phyloP scores from a whole-genome alignment of 2,888 invertebrate species.

The Lithophane ornitopus region DNA sequence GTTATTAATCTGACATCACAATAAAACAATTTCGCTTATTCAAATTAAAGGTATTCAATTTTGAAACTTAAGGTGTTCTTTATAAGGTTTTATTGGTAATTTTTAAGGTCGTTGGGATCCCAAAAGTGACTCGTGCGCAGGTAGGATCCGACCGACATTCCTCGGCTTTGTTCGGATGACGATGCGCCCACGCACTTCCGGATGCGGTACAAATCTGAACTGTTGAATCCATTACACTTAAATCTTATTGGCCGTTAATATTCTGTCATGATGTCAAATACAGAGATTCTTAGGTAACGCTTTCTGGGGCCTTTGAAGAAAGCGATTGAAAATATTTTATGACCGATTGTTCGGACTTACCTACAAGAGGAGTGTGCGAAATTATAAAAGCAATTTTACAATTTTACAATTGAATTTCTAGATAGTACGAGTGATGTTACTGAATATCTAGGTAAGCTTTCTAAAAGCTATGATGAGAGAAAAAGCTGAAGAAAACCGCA shows the following conservation, averaged over 20 bases:
- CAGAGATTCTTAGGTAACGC: conserved; percentile 24
- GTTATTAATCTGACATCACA: conserved; percentile 33
- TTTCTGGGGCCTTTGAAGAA: conserved; percentile 23
- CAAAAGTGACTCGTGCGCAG: conserved; percentile 73
- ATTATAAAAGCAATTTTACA: too few relatives aligned
- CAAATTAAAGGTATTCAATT: conserved; percentile 21
- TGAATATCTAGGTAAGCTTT: not conserved
- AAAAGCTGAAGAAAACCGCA: not conserved
- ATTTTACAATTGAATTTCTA: not conserved
- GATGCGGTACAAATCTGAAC: conserved; percentile 77
- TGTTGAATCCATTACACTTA: conserved; percentile 71
- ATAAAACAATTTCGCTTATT: conserved; percentile 16
- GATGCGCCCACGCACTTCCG: conserved; percentile 86
- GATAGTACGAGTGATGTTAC: not conserved
- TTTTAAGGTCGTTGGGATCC: conserved; percentile 27
- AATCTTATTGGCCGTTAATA: conserved; percentile 73
- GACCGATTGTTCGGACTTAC: conserved; percentile 6
- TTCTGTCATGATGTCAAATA: conserved; percentile 64
- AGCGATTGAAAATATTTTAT: conserved; percentile 25
- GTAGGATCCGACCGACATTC: conserved; percentile 84
- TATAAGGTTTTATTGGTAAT: conserved; percentile 37
- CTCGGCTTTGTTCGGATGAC: conserved; percentile 81
- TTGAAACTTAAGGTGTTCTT: conserved; percentile 28
- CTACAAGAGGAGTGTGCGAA: not conserved
- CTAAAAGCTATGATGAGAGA: not conserved